phyloP scores from a whole-genome alignment of 2,888 invertebrate genomes.

The Lamellibrachia columna region DNA sequence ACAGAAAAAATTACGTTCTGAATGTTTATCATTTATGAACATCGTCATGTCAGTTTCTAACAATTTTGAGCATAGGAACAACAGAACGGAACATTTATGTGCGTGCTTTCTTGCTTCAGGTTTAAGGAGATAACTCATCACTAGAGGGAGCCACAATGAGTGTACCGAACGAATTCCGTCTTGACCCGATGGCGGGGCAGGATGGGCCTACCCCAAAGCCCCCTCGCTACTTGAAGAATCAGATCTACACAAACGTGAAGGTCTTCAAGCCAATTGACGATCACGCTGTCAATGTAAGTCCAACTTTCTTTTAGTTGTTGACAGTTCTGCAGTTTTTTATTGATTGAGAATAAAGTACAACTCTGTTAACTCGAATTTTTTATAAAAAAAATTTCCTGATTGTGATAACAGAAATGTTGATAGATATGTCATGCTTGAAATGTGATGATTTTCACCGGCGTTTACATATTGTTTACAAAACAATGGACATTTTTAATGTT shows the following conservation, averaged over 20 bases:
- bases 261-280: conserved; percentile 62
- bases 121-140: conserved; percentile 18
- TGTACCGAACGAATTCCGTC: conserved; percentile 56
- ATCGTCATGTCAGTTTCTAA: neutral
- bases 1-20: too few species aligned
- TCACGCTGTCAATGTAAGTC: conserved; percentile 62
- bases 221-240: conserved; percentile 63
- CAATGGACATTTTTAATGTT: too few species aligned
- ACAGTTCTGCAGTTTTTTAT: too few species aligned
- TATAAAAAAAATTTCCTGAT: too few species aligned
- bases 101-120: neutral
- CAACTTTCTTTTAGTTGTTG: neutral
- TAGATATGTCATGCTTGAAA: too few species aligned
- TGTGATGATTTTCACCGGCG: too few species aligned
- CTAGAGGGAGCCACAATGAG: conserved; percentile 46
- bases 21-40: too few species aligned
- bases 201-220: conserved; percentile 57
- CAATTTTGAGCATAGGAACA: neutral
- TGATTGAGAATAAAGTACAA: too few species aligned
- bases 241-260: conserved; percentile 62
- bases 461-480: too few species aligned
- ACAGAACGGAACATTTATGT: neutral
- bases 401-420: too few species aligned
- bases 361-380: too few species aligned
- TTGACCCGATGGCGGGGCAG: conserved; percentile 51